These are phyloP conservation scores for Synergus itoensis DNA, from an alignment of 2,888 invertebrate species.

Conservation along the genomic window DNA sequence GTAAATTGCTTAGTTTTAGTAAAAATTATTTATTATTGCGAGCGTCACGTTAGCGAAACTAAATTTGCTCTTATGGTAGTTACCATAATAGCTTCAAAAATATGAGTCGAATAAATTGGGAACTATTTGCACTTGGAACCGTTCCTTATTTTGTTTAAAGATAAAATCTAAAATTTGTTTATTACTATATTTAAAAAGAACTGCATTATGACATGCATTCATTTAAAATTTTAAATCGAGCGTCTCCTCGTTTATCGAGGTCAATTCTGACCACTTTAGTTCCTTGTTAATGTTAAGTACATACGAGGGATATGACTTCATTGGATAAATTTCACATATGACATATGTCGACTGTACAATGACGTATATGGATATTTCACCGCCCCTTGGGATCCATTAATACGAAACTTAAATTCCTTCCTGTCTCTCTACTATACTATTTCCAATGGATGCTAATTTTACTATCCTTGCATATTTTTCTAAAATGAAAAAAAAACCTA, in stretches of 20 bases:
- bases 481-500: too few relatives aligned
- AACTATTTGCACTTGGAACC: too few relatives aligned
- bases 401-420: slow-evolving; percentile 10
- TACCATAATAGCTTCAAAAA: too few relatives aligned
- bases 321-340: slow-evolving; percentile 39
- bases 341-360: slow-evolving; percentile 29
- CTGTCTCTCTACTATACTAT: background rate
- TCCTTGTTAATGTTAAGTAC: slow-evolving; percentile 59
- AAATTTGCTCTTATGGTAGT: too few relatives aligned
- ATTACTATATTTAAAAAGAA: too few relatives aligned
- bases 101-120: too few relatives aligned
- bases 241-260: slow-evolving; percentile 59
- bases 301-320: slow-evolving; percentile 40
- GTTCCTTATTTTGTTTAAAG: too few relatives aligned
- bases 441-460: background rate
- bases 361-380: slow-evolving; percentile 7
- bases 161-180: too few relatives aligned
- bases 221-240: slow-evolving; percentile 4
- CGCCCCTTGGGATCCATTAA: slow-evolving; percentile 4
- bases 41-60: too few relatives aligned
- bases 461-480: too few relatives aligned
- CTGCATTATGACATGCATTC: slow-evolving; percentile 2
- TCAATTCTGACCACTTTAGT: slow-evolving; percentile 69
- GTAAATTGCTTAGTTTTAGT: too few relatives aligned
- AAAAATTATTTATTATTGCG: too few relatives aligned